Evolutionary conservation across 2,888 invertebrate species (phyloP).

Genomic region (Xestoiulus laeticollis): DNA sequence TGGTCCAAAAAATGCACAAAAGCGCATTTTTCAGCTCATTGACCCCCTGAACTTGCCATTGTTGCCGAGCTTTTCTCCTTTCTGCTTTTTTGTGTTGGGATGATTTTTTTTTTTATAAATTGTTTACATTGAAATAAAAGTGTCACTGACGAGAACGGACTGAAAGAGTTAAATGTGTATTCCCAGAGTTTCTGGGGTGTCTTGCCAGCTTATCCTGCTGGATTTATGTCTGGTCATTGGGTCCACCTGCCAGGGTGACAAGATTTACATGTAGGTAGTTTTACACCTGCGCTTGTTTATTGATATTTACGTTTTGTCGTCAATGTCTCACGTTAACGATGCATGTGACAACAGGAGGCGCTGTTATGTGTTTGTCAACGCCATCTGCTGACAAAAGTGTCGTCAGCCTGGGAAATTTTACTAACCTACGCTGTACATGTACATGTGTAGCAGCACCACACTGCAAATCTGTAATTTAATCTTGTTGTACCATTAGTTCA

Average conservation of each 20-base stretch:
- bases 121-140: background rate
- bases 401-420: no score
- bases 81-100: background rate
- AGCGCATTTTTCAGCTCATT: constrained; percentile 24
- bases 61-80: background rate
- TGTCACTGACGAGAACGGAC: background rate
- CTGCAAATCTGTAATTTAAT: no score
- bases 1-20: constrained; percentile 28
- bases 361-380: no score
- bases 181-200: background rate
- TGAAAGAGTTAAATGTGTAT: background rate
- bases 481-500: no score
- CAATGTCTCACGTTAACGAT: no score
- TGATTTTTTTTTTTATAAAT: background rate
- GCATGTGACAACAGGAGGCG: no score
- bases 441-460: no score
- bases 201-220: background rate
- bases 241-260: background rate
- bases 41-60: constrained; percentile 30
- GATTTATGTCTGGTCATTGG: background rate
- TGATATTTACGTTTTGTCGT: no score
- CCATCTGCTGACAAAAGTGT: no score
- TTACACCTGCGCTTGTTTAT: no score
- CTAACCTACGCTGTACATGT: no score
- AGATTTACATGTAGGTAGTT: no score